Evolutionary conservation across 2,113 vertebrate genomes (phyloP).

Genomic region (Ictalurus punctatus): DNA sequence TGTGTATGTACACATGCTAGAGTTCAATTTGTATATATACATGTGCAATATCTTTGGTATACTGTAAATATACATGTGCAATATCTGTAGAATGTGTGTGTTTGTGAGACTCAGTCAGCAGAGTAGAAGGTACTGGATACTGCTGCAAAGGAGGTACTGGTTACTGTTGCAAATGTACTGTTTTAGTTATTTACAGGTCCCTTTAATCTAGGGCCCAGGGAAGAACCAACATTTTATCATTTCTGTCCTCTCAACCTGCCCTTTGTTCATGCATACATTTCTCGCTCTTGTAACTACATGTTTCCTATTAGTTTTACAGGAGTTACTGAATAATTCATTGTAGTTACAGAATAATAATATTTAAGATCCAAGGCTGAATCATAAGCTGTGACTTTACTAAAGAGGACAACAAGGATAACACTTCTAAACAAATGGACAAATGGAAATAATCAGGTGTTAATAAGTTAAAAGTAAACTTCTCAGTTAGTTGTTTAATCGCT

Average conservation of each 20-base stretch:
- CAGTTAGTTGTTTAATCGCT: background rate
- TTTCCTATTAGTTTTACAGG: background rate
- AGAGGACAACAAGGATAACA: background rate
- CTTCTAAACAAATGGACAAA: background rate
- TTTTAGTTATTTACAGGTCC: background rate
- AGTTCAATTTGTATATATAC: too few relatives aligned
- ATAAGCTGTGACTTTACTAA: background rate
- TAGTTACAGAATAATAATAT: slow-evolving; percentile 5
- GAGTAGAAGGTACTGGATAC: too few relatives aligned
- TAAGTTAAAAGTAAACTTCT: background rate
- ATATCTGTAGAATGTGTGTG: too few relatives aligned
- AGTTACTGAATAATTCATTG: background rate
- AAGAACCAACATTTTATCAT: background rate
- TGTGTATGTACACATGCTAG: too few relatives aligned
- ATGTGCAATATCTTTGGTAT: too few relatives aligned
- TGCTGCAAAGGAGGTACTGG: too few relatives aligned
- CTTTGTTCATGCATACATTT: background rate
- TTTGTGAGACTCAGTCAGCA: too few relatives aligned
- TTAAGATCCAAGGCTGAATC: background rate
- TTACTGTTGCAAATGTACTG: too few relatives aligned
- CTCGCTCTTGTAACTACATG: background rate
- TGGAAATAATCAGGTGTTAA: background rate
- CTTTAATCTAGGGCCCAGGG: background rate
- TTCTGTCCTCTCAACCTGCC: background rate
- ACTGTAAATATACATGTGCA: too few relatives aligned